These are phyloP conservation scores for Sinocyclocheilus anophthalmus DNA, from an alignment of 2,113 vertebrate genomes.

Conservation along the genomic window DNA sequence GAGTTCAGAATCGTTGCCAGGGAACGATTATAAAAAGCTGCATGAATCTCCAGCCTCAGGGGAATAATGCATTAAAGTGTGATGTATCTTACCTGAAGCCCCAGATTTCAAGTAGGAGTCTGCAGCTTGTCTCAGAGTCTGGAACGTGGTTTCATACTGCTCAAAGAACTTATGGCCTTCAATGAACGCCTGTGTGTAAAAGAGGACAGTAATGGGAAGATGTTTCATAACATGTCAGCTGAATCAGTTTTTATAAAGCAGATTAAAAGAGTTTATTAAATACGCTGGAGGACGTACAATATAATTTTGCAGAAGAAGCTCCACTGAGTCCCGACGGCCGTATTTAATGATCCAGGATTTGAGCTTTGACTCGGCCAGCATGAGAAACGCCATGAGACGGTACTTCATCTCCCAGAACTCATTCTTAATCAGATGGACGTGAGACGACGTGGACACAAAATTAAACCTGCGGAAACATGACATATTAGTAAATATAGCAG, in stretches of 20 bases:
- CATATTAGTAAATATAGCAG: slow-evolving; percentile 35
- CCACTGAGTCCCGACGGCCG: slow-evolving; percentile 91
- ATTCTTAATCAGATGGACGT: slow-evolving; percentile 93
- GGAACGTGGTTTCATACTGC: slow-evolving; percentile 91
- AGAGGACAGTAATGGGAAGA: not conserved
- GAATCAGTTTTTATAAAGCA: not conserved
- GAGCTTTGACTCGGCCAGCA: slow-evolving; percentile 94
- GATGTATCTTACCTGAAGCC: slow-evolving; percentile 82
- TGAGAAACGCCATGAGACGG: slow-evolving; percentile 90
- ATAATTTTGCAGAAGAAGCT: slow-evolving; percentile 91
- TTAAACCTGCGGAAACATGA: slow-evolving; percentile 82
- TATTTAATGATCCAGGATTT: slow-evolving; percentile 99
- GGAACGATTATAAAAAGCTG: slow-evolving; percentile 9
- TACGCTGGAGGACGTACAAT: slow-evolving; percentile 77
- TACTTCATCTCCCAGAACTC: slow-evolving; percentile 98
- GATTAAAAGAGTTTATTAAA: not conserved
- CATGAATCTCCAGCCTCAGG: slow-evolving; percentile 1
- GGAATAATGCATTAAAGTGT: not conserved
- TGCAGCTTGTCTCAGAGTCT: slow-evolving; percentile 87
- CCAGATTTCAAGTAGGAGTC: slow-evolving; percentile 92
- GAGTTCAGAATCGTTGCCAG: not conserved
- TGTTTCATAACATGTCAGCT: not conserved
- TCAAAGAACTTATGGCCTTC: slow-evolving; percentile 96
- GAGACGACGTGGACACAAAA: slow-evolving; percentile 89
- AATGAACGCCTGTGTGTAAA: slow-evolving; percentile 83